These are phyloP conservation scores for Trachemys scripta DNA, from an alignment of 2,113 vertebrate genomes.

Conservation along the genomic window DNA sequence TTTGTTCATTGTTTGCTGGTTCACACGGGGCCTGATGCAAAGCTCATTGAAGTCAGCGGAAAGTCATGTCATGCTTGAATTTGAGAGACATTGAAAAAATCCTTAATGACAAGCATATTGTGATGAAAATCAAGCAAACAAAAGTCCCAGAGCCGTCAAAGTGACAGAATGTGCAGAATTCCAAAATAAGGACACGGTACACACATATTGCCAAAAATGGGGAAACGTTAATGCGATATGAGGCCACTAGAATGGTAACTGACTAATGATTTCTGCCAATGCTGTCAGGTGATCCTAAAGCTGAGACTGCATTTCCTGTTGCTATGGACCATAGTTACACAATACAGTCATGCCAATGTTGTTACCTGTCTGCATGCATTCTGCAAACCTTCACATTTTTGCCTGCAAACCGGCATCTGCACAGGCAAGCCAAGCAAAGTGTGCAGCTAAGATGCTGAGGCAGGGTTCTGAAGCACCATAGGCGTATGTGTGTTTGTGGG, in stretches of 20 bases:
- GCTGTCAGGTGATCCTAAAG: fast-evolving
- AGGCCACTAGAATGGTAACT: neutral
- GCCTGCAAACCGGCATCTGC: neutral
- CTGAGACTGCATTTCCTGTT: neutral
- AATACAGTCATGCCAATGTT: neutral
- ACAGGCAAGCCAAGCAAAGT: fast-evolving
- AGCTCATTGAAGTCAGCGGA: neutral
- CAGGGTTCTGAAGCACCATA: fast-evolving
- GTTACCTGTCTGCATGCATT: no score
- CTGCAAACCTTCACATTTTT: neutral
- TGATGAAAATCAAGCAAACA: neutral
- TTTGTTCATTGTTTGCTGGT: neutral
- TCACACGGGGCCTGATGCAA: neutral
- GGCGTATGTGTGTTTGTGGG: neutral
- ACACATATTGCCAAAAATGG: neutral
- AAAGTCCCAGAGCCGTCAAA: neutral
- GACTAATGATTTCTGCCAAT: fast-evolving
- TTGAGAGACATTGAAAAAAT: neutral
- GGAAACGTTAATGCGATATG: neutral
- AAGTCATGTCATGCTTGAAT: neutral
- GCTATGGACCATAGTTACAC: fast-evolving
- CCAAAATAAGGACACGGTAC: neutral
- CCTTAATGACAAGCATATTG: fast-evolving
- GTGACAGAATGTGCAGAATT: neutral
- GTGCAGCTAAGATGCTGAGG: fast-evolving